phyloP scores from a whole-genome alignment of 2,113 vertebrate species.

The Andinoacara biseriatus region DNA sequence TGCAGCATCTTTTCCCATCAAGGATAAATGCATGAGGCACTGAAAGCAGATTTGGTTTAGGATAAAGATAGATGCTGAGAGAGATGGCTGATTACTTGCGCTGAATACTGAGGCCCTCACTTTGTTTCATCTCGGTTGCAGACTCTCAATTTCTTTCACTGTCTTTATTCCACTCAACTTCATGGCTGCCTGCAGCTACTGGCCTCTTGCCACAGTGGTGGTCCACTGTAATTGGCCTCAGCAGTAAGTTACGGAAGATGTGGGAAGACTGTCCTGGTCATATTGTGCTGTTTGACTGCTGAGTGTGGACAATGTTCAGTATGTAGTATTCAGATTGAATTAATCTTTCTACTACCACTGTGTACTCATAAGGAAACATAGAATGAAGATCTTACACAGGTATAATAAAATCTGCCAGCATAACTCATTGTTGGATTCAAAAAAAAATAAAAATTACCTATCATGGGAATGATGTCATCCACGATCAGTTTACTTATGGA shows the following conservation, averaged over 20 bases:
- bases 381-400: not conserved
- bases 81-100: conserved; percentile 62
- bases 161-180: conserved; percentile 50
- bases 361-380: not conserved
- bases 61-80: conserved; percentile 67
- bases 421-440: not conserved
- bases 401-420: not conserved
- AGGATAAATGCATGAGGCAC: conserved; percentile 44
- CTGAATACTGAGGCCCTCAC: conserved; percentile 63
- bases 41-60: conserved; percentile 60
- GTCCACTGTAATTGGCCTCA: conserved; percentile 41
- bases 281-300: conserved; percentile 7
- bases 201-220: conserved; percentile 29
- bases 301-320: not conserved
- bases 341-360: not conserved
- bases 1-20: conserved; percentile 30
- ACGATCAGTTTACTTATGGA: not conserved
- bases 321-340: conserved; percentile 1
- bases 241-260: conserved; percentile 31
- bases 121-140: conserved; percentile 67
- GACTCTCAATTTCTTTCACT: conserved; percentile 45
- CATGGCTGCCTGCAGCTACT: conserved; percentile 52
- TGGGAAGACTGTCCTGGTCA: conserved; percentile 5
- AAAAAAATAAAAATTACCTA: rapidly evolving
- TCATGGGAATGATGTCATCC: not conserved